These are phyloP conservation scores for Ochotona curzoniae DNA, from an alignment of 2,113 vertebrate species.

Conservation along the genomic window DNA sequence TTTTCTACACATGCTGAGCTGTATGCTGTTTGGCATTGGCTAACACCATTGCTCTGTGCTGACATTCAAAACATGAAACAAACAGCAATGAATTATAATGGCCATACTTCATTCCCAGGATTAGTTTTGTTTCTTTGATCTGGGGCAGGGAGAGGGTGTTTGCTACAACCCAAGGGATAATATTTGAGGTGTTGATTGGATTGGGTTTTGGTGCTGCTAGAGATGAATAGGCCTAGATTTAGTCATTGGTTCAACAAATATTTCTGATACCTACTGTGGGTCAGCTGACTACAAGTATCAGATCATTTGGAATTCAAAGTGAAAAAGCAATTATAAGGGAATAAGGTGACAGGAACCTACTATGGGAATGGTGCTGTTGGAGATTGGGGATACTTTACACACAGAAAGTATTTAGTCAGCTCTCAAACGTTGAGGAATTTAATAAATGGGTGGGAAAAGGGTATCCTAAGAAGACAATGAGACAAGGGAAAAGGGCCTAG, in stretches of 20 bases:
- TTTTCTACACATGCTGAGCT: too few species aligned
- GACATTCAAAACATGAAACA: too few species aligned
- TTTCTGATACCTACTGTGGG: not conserved
- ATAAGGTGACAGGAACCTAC: not conserved
- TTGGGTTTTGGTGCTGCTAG: not conserved
- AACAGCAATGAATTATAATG: too few species aligned
- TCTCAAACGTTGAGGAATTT: not conserved
- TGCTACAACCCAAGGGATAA: not conserved
- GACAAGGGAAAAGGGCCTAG: not conserved
- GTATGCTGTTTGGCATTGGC: too few species aligned
- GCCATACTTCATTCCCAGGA: too few species aligned
- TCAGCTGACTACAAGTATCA: not conserved
- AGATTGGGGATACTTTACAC: not conserved
- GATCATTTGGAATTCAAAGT: not conserved
- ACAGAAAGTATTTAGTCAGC: not conserved
- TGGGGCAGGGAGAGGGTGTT: too few species aligned
- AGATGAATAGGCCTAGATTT: not conserved
- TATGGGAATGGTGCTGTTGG: not conserved
- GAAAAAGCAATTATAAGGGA: not conserved
- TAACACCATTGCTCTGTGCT: too few species aligned
- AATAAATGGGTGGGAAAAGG: not conserved
- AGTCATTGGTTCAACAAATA: slow-evolving; percentile 16
- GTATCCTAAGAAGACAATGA: not conserved
- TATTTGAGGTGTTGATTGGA: slow-evolving; percentile 9
- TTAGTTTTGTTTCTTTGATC: too few species aligned